phyloP scores from a whole-genome alignment of 2,888 invertebrate genomes.

The Conchocele bisecta region DNA sequence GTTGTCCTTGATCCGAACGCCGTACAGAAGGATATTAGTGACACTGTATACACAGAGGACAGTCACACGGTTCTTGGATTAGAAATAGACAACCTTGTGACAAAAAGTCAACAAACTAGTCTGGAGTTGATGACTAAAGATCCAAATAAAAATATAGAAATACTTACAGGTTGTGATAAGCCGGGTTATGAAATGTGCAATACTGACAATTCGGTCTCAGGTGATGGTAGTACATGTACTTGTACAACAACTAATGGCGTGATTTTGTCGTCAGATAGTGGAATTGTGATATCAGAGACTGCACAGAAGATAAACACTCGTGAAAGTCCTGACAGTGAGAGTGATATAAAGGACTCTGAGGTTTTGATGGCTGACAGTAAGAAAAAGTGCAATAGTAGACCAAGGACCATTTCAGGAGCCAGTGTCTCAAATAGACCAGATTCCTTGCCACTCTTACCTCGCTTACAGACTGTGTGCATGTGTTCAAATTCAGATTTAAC shows the following conservation, averaged over 20 bases:
- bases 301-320: no score
- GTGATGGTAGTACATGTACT: conserved; percentile 2
- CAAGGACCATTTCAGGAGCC: not conserved
- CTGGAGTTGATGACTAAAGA: conserved; percentile 38
- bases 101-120: conserved; percentile 57
- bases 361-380: no score
- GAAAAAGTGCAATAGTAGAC: not conserved
- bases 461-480: not conserved
- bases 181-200: conserved; percentile 1
- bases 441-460: not conserved
- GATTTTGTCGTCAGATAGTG: conserved; percentile 73
- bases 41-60: conserved; percentile 58
- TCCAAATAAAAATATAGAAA: conserved; percentile 38
- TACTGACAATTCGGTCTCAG: not conserved
- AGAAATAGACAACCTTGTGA: conserved; percentile 42
- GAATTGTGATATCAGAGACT: conserved; percentile 55
- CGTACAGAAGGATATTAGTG: conserved; percentile 55
- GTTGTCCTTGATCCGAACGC: conserved; percentile 22
- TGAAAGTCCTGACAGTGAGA: no score
- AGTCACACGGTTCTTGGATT: conserved; percentile 40
- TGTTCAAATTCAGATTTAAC: conserved; percentile 12
- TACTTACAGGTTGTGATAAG: conserved; percentile 1
- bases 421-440: not conserved
- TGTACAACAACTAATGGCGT: conserved; percentile 27
- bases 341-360: no score